Evolutionary conservation across 2,888 invertebrate genomes (phyloP), one percentile per base, ranked within the genome.

Genomic region (Leucoma salicis): DNA sequence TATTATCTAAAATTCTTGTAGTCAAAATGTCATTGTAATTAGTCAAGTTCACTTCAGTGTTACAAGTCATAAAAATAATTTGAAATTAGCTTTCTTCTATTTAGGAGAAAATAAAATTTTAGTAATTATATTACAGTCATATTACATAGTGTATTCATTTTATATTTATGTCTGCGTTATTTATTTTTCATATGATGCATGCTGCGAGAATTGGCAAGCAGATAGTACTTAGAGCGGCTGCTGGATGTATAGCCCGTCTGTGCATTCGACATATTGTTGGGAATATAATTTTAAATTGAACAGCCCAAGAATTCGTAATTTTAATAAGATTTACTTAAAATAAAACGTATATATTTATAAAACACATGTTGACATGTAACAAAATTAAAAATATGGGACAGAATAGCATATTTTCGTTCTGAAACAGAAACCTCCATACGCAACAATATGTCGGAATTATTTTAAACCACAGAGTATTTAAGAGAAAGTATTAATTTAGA

Each of bases 401-500:
- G n/a, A n/a, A 6, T 27, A 4, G n/a, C 4, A 27, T 27, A n/a
- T 27, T 27, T 2, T 4, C n/a, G 11, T 27, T 27, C 27, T 10
- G 12, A 28, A 14, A 31, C 31, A 12, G 29, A 12, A 18, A n/a
- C n/a, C 28, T 28, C 27, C 14, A 35, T 15, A 12, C 32, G 52
- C 55, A 60, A 66, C 66, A 66, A 50, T 53, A 45, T 60, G 68
- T 66, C 58, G 62, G 25, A 15, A 28, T 2, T 10, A 14, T 49
- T 60, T 56, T 60, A 55, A 50, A 60, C 45, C 59, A 42, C 59
- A 52, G 66, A 78, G 76, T 80, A 78, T 79, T 80, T 74, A 65
- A 66, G 66, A 52, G 53, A 68, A 77, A 80, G 80, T 80, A 80
- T 81, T 79, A 80, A 73, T 76, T 73, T 74, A 75, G 69, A 57